Evolutionary conservation across 2,797 vertebrate species (phyloP), one percentile per base, ranked within the genome.

Genomic region (Acrossocheilus fasciatus): DNA sequence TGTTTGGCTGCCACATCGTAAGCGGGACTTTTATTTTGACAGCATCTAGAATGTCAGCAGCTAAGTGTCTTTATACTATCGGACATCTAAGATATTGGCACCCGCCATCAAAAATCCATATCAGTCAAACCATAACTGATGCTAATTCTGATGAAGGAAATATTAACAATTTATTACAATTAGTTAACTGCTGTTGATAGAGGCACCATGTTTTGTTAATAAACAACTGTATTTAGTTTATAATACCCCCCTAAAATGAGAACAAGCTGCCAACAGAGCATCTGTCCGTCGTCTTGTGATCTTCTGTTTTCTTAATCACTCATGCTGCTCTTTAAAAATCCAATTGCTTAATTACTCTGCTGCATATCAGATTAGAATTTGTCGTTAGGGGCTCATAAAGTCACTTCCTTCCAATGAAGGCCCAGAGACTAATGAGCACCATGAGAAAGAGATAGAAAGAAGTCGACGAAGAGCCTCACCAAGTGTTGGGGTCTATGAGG

Each of bases 371-470:
- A 90, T 90, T 89, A 89, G 86, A 91, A 88, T 59, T 87, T 76
- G 88, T 90, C 88, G 79, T 92, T 91, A 91, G 89, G 87, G 89
- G 77, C 90, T 91, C 91, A 89, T 93, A 89, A 92, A 90, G 89
- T 88, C 78, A 80, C 87, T 91, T 90, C 86, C 83, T 81, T 83
- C 84, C 78, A 69, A 74, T 74, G 84, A 78, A 88, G 82, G 68
- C 84, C 36, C 64, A 14, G 68, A 89, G 87, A 90, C 77, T 88
- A 88, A 89, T 82, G 81, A 87, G 81, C 69, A 74, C 4, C 52
- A 66, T 43, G 77, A 82, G 72, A 57, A 57, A 78, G 81, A 77
- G n/a, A 45, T 26, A 7, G 70, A 77, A 81, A 69, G 81, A 82
- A 75, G 41, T 43, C 36, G 70, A 57, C 14, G 47, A 23, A 76